These are phyloP conservation scores for Synergus umbraculus DNA, from an alignment of 2,888 invertebrate genomes.

Conservation along the genomic window DNA sequence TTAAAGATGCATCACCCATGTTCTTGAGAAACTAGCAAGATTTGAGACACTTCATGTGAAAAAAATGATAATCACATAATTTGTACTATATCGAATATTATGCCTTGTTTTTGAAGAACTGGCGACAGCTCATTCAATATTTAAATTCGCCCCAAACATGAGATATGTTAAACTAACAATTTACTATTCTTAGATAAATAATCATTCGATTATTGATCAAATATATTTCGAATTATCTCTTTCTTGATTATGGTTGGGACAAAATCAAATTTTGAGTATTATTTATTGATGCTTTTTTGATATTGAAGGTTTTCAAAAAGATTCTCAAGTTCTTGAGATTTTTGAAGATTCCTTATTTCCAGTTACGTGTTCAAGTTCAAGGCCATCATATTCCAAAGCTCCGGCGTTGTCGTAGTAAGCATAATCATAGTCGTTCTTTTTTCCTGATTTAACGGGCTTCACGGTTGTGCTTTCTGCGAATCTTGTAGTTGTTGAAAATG, in stretches of 20 bases:
- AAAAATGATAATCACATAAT: background rate
- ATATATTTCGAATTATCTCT: background rate
- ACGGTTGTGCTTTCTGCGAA: conserved; percentile 71
- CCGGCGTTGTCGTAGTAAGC: conserved; percentile 89
- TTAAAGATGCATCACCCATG: background rate
- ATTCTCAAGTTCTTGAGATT: conserved; percentile 54
- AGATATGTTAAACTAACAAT: background rate
- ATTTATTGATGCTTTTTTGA: background rate
- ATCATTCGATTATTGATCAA: background rate
- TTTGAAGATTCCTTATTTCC: conserved; percentile 73
- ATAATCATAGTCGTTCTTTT: conserved; percentile 87
- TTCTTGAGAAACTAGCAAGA: background rate
- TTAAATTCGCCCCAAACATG: background rate
- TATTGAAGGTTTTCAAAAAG: background rate
- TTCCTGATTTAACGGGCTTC: conserved; percentile 74
- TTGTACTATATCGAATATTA: background rate
- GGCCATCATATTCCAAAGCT: conserved; percentile 77
- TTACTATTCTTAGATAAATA: background rate
- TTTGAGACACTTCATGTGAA: background rate
- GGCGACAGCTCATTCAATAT: background rate
- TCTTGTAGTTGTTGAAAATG: conserved; percentile 70
- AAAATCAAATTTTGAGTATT: conserved; percentile 25
- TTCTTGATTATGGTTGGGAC: conserved; percentile 18
- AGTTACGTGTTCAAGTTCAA: conserved; percentile 74
- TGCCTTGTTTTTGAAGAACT: background rate